A percentile compares a stretch with the other conserved stretches of the same genome.
Conservation (phyloP, 2,113 vertebrate species). For the Malaclemys terrapin region DNA sequence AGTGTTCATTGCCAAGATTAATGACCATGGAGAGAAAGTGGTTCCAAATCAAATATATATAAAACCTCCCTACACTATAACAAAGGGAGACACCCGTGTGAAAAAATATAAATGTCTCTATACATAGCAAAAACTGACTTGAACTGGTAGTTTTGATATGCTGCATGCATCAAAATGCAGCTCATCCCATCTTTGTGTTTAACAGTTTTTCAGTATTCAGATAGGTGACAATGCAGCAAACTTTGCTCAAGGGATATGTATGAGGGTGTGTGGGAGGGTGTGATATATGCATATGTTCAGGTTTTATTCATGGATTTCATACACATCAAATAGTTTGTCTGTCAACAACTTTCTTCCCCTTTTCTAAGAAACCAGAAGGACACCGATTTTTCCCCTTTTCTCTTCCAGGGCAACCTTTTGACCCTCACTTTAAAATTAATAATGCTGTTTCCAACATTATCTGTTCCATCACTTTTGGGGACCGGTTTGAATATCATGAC, state of each 20-base stretch:
- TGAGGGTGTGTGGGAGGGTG: background rate
- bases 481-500: slow-evolving; percentile 87
- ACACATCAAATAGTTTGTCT: background rate
- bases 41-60: background rate
- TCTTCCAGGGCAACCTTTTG: slow-evolving; percentile 81
- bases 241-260: background rate
- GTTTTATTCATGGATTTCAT: background rate
- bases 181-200: background rate
- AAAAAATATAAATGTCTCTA: background rate
- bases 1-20: background rate
- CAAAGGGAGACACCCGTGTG: background rate
- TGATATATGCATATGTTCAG: background rate
- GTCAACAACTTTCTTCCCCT: background rate
- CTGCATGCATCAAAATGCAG: background rate
- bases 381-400: background rate
- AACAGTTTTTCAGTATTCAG: background rate
- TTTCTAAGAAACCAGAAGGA: background rate
- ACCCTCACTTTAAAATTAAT: slow-evolving; percentile 81
- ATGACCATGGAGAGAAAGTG: background rate
- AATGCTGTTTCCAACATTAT: slow-evolving; percentile 88
- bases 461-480: slow-evolving; percentile 82
- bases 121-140: background rate
- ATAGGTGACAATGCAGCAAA: background rate
- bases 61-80: background rate
- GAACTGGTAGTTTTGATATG: too few species aligned